These are phyloP conservation scores for Xanthia icteritia DNA, from an alignment of 2,888 invertebrate species.

Conservation along the genomic window DNA sequence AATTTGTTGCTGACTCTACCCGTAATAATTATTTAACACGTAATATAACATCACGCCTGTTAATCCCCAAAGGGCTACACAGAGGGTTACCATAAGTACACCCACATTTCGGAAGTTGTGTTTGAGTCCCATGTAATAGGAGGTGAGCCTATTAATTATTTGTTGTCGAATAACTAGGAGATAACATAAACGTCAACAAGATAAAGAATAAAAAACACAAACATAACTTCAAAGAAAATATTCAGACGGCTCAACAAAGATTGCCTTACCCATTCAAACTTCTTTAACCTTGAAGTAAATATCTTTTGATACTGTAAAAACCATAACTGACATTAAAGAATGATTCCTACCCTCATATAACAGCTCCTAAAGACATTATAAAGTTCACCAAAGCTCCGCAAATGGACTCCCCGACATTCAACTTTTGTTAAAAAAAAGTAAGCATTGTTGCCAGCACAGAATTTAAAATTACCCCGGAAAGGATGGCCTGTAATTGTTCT, in stretches of 20 bases:
- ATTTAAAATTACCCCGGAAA: slow-evolving; percentile 52
- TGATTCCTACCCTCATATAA: slow-evolving; percentile 51
- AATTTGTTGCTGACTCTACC: background rate
- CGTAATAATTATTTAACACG: background rate
- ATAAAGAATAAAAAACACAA: background rate
- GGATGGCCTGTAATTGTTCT: slow-evolving; percentile 64
- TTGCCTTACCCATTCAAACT: slow-evolving; percentile 27
- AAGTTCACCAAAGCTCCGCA: slow-evolving; percentile 45
- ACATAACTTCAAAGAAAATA: background rate
- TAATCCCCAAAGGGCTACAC: no score
- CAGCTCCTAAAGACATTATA: slow-evolving; percentile 53
- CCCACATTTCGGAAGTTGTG: no score
- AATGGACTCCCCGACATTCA: slow-evolving; percentile 53
- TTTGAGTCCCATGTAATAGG: background rate
- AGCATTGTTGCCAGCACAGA: slow-evolving; percentile 48
- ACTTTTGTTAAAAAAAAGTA: slow-evolving; percentile 44
- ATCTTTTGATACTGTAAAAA: slow-evolving; percentile 17
- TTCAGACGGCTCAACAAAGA: slow-evolving; percentile 30
- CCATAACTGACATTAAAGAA: slow-evolving; percentile 48
- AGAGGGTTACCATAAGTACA: no score
- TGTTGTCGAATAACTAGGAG: background rate
- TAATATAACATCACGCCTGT: no score
- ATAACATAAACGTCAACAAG: background rate
- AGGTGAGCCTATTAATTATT: background rate
- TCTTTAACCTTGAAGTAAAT: slow-evolving; percentile 27